Conservation (phyloP, 2,113 vertebrate genomes). For the Sterrhoptilus dennistouni region DNA sequence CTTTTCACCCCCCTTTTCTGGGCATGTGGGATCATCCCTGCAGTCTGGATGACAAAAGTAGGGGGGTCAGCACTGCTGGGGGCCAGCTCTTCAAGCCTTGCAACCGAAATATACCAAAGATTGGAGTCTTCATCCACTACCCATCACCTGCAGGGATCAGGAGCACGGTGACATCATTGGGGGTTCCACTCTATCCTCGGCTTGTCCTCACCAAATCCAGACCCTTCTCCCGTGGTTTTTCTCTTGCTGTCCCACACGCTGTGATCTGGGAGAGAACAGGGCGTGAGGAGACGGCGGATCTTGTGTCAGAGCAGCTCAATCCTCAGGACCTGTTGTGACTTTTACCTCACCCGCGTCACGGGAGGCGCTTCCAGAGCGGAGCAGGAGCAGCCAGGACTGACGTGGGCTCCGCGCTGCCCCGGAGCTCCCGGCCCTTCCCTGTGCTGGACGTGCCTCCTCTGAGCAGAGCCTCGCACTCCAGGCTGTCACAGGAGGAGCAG, state of each 20-base stretch:
- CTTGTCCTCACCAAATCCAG: neutral
- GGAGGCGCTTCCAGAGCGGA: slow-evolving; percentile 16
- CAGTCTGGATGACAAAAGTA: neutral
- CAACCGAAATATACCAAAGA: slow-evolving; percentile 26
- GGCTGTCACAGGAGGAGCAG: neutral
- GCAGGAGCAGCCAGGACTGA: neutral
- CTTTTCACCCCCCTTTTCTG: rapidly evolving
- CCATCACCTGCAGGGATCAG: neutral
- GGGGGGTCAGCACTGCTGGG: neutral
- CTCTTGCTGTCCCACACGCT: neutral
- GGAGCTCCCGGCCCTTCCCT: neutral
- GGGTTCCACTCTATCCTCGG: neutral
- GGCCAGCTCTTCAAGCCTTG: neutral
- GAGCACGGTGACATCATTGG: neutral
- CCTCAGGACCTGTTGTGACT: slow-evolving; percentile 53
- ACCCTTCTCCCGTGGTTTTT: neutral
- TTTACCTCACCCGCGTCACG: slow-evolving; percentile 10
- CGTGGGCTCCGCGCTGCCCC: neutral
- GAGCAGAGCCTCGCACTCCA: neutral
- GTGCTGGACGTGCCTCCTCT: slow-evolving; percentile 1
- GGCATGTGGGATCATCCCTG: neutral
- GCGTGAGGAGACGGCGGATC: neutral
- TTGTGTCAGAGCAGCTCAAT: neutral
- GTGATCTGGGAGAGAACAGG: neutral
- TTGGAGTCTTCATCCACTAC: neutral